Base-by-base conservation (phyloP, 35 echinoderm and acorn worm genomes). In the Stichopus chloronotus region DNA sequence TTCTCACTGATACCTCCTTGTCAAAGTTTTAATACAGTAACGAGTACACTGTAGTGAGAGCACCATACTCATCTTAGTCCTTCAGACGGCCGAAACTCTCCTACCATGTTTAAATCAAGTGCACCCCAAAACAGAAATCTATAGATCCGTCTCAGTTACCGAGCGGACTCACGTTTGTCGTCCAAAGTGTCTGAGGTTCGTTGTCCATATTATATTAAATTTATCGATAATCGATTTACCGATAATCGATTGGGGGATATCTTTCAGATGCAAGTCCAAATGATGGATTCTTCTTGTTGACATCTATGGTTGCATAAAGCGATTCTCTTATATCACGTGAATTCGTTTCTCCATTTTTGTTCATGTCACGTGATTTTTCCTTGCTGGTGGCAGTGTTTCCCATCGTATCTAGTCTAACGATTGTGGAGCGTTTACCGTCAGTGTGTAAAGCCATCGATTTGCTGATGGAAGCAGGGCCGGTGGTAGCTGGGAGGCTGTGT, bases 181-280 rank as follows among this genome's bases (percentile, higher is more conserved):
- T 43, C 30, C 30, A 3, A 43, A 43, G 30, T 43, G 30, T 43
- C 30, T 43, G 30, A 3, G 30, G 30, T 43, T 43, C 30, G 30
- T 43, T 43, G 30, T 43, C 30, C 30, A 1, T 43, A 43, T 43
- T 43, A 43, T 43, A 43, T 43, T 43, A 43, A 0, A 43, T 43
- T 43, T 43, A 43, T 43, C 30, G 3, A 43, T 43, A 43, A 43
- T 43, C 30, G 61, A 65, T 65, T 22, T 81, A 81, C 9, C 14
- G 43, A 83, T 83, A 83, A 14, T 83, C 80, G 8, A 83, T 52
- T 5, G 80, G 43, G 3, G 80, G 80, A 55, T 56, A 83, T 55
- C 4, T 83, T 5, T 83, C 80, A 55, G 24, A 17, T 12, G 0
- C 11, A 56, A 56, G 17, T 4, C 8, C 8, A 16, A 14, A 16